Evolutionary conservation across 1,140 invertebrate genomes (phyloP).

Genomic region (Linepithema humile): DNA sequence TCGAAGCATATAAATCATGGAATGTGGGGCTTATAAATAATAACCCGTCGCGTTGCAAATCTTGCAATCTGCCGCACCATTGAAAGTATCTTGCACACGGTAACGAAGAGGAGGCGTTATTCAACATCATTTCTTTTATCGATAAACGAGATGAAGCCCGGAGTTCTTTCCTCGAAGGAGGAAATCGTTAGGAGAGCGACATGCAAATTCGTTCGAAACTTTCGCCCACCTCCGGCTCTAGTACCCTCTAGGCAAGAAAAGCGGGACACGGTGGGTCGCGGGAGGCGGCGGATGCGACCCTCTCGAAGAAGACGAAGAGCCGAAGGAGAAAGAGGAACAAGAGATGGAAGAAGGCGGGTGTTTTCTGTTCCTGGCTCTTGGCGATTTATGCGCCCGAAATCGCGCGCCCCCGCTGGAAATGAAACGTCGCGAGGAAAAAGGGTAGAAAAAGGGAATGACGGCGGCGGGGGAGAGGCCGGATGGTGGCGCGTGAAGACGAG

Average conservation of each 20-base stretch:
- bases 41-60: background rate
- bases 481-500: constrained; percentile 26
- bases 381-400: constrained; percentile 73
- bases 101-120: constrained; percentile 60
- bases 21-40: background rate
- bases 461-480: constrained; percentile 1
- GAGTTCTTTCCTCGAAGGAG: constrained; percentile 68
- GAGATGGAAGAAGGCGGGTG: constrained; percentile 58
- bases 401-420: constrained; percentile 61
- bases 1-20: background rate
- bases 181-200: constrained; percentile 76
- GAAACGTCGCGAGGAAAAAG: constrained; percentile 63
- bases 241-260: constrained; percentile 71
- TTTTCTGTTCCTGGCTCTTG: constrained; percentile 71
- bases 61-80: constrained; percentile 44
- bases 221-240: constrained; percentile 64
- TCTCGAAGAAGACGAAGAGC: constrained; percentile 62
- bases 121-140: constrained; percentile 73
- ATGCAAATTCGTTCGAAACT: constrained; percentile 76
- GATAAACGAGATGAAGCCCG: constrained; percentile 68
- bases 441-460: background rate
- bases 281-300: constrained; percentile 24
- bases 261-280: constrained; percentile 54
- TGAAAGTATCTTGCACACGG: constrained; percentile 58
- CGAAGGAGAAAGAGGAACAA: constrained; percentile 39